Evolutionary conservation across 2,888 invertebrate species (phyloP).

Genomic region (Mimumesa dahlbomi): DNA sequence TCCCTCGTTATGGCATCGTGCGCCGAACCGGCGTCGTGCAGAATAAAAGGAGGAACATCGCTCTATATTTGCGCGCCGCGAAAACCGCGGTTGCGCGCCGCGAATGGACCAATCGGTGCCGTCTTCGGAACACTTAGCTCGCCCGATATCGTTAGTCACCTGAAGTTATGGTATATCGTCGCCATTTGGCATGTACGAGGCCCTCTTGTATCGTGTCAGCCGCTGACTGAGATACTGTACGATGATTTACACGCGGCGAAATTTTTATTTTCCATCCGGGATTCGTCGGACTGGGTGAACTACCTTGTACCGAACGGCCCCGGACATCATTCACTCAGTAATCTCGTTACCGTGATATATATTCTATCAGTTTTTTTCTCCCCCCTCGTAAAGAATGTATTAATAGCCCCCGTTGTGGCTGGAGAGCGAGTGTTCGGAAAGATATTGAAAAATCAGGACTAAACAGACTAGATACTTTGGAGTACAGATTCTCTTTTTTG

Average conservation of each 20-base stretch:
- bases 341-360: no score
- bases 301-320: not conserved
- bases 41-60: conserved; percentile 32
- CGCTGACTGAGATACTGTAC: conserved; percentile 55
- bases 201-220: conserved; percentile 54
- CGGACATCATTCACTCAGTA: no score
- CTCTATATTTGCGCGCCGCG: conserved; percentile 26
- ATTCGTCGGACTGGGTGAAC: not conserved
- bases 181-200: conserved; percentile 29
- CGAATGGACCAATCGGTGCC: conserved; percentile 57
- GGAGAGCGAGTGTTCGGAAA: no score
- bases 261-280: not conserved
- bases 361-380: no score
- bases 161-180: conserved; percentile 57
- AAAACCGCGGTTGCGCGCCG: conserved; percentile 16
- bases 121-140: conserved; percentile 56
- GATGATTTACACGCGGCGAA: conserved; percentile 43
- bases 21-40: conserved; percentile 4
- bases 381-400: no score
- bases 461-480: no score
- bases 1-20: conserved; percentile 1
- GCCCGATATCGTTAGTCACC: conserved; percentile 69
- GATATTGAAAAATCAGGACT: no score
- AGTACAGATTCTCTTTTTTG: no score
- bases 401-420: no score